Evolutionary conservation across 2,113 vertebrate genomes (phyloP), one percentile per base, ranked within the genome.

Genomic region (Equus quagga): DNA sequence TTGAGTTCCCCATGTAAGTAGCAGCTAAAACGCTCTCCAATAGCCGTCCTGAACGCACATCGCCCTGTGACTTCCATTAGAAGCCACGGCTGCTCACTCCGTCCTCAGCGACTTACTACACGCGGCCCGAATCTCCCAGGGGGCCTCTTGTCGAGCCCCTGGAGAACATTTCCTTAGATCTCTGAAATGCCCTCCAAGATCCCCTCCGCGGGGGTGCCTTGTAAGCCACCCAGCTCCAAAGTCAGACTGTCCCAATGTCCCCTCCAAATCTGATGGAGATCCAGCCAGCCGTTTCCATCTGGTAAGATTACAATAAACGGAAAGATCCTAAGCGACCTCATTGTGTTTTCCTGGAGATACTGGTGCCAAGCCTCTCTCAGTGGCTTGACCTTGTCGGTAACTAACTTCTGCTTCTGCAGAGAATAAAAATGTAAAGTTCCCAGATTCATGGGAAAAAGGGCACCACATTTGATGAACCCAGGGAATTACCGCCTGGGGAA

Each of bases 371-470:
- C 21, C 56, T 79, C 41, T 10, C 26, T 4, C 3, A 0, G 33
- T 3, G 3, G 28, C 70, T 62, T 2, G 54, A 33, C 41, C 44
- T 31, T 3, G 44, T 46, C 33, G 0, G 8, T 64, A 72, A 65
- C 44, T 21, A 70, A 76, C 46, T 92, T 91, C 81, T 49, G 21
- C 85, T 93, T 85, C 92, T n/a, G 79, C 67, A 86, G 86, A 64
- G 93, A 89, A 89, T 44, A 49, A 86, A 93, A 89, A 76, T 6
- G 1, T 41, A 12, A 36, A 81, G 36, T 80, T 96, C 56, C 51
- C 75, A 41, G 86, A 89, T 56, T 60, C 17, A 49, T 17, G 58
- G 72, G 72, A 56, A 67, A 44, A 80, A 79, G 19, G 64, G 28
- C 28, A 36, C 54, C 17, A 4, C 17, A 21, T 67, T 10, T 76